These are phyloP conservation scores for Luperina testacea DNA, from an alignment of 2,888 invertebrate genomes.

Conservation along the genomic window DNA sequence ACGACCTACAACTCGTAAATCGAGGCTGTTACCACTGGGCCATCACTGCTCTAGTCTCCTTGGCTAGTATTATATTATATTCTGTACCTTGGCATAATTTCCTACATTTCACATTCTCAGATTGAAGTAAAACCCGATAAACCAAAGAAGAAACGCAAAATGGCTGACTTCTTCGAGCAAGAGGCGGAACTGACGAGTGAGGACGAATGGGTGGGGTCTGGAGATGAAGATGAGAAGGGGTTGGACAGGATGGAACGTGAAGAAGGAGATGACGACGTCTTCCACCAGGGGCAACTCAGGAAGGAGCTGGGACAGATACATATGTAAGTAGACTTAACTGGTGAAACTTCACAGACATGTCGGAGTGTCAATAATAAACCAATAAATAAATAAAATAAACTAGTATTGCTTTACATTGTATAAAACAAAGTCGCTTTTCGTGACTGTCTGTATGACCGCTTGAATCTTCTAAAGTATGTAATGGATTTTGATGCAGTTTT, in stretches of 20 bases:
- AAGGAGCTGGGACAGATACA: slow-evolving; percentile 96
- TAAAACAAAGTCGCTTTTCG: not conserved
- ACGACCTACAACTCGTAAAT: not conserved
- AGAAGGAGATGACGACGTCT: slow-evolving; percentile 95
- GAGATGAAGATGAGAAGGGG: slow-evolving; percentile 95
- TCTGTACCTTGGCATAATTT: not conserved
- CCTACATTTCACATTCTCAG: slow-evolving; percentile 67
- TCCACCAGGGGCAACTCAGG: slow-evolving; percentile 94
- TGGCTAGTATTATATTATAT: not conserved
- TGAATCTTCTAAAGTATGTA: not conserved
- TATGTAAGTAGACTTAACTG: slow-evolving; percentile 90
- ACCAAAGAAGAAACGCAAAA: slow-evolving; percentile 85
- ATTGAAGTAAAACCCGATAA: slow-evolving; percentile 77
- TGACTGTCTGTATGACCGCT: not conserved
- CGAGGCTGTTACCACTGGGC: not conserved
- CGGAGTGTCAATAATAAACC: not conserved
- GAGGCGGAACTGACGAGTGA: slow-evolving; percentile 97
- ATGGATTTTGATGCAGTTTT: not conserved
- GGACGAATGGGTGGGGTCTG: slow-evolving; percentile 95
- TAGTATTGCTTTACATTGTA: not conserved
- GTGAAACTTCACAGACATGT: not conserved
- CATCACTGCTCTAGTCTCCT: not conserved
- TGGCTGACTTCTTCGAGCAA: slow-evolving; percentile 94
- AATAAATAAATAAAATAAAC: not conserved
- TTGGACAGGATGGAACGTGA: slow-evolving; percentile 95